phyloP scores from a whole-genome alignment of 2,113 vertebrate genomes.

The Aptenodytes forsteri region DNA sequence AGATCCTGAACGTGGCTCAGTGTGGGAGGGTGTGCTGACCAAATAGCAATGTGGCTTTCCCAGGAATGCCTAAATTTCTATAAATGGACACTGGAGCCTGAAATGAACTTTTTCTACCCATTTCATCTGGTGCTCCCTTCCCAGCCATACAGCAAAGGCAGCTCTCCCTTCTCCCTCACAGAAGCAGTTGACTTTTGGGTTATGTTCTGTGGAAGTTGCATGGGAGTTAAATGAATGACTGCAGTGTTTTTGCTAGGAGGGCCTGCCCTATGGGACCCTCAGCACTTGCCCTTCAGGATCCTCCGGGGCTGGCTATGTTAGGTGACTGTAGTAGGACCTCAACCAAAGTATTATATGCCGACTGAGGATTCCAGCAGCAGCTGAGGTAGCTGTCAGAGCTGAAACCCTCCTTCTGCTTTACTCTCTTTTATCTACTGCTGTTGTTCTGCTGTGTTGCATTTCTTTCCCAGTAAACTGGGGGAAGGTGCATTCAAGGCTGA shows the following conservation, averaged over 20 bases:
- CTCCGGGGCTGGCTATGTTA: not conserved
- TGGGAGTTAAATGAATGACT: not conserved
- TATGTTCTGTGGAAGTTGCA: not conserved
- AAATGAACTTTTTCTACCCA: not conserved
- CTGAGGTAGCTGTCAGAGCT: not conserved
- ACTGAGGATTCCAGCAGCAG: not conserved
- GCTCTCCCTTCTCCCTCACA: not conserved
- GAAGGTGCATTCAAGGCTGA: not conserved
- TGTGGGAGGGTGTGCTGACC: not conserved
- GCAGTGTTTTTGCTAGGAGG: not conserved
- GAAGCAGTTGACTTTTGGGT: not conserved
- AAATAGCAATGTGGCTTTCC: not conserved
- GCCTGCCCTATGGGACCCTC: not conserved
- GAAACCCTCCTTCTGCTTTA: not conserved
- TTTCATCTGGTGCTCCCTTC: not conserved
- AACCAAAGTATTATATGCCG: not conserved
- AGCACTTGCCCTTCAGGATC: not conserved
- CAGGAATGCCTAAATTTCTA: not conserved
- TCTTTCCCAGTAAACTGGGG: not conserved
- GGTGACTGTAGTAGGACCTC: not conserved
- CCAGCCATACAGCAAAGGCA: not conserved
- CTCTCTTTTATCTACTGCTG: not conserved
- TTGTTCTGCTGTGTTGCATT: not conserved
- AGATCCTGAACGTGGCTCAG: not conserved
- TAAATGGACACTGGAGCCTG: not conserved